A percentile compares a stretch with the other conserved stretches of the same genome.
phyloP scores from a whole-genome alignment of 2,113 vertebrate species.

The Saimiri boliviensis region DNA sequence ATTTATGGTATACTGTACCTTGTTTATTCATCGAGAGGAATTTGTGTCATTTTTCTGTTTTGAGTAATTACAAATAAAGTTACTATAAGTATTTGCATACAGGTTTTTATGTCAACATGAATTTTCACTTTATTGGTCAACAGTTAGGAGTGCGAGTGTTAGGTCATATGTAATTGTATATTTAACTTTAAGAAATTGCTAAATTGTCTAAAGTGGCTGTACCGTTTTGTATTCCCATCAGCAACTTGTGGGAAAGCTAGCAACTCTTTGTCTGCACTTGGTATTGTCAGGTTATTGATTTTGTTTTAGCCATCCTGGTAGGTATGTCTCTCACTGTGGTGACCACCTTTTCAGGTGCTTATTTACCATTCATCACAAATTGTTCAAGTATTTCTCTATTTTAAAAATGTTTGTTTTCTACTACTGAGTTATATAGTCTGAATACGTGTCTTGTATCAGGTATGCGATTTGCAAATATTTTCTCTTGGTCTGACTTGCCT shows the following conservation, averaged over 20 bases:
- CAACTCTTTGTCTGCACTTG: neutral
- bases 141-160: neutral
- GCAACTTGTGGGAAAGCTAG: fast-evolving
- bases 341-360: neutral
- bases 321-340: neutral
- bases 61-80: neutral
- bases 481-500: neutral
- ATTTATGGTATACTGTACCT: neutral
- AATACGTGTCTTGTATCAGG: neutral
- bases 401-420: neutral
- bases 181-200: neutral
- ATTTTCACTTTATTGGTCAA: neutral
- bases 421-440: neutral
- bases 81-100: neutral
- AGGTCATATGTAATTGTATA: neutral
- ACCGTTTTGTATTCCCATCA: neutral
- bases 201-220: neutral
- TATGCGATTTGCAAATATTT: neutral
- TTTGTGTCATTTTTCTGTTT: neutral
- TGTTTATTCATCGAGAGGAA: neutral
- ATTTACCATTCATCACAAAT: neutral
- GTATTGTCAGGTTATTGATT: neutral
- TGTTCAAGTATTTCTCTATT: neutral
- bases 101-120: neutral
- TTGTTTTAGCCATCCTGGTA: neutral